Percentiles rank a stretch among this genome's conserved stretches.
Conservation (phyloP, 2,888 invertebrate genomes). For the Brenthis ino region DNA sequence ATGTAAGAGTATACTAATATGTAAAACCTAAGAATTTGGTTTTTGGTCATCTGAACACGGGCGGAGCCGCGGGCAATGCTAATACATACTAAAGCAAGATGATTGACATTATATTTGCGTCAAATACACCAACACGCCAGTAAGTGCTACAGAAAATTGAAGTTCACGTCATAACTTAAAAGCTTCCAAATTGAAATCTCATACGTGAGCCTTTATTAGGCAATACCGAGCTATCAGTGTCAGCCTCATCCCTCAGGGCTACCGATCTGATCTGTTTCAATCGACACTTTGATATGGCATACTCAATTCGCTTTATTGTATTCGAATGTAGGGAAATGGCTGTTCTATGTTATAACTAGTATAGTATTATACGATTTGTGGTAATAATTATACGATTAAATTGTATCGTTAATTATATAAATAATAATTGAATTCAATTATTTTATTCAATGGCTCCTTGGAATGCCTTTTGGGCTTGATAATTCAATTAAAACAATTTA, state of each 20-base stretch:
- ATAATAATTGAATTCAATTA: no score
- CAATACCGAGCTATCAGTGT: slow-evolving; percentile 55
- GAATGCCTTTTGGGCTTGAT: no score
- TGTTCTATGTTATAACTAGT: no score
- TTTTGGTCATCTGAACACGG: no score
- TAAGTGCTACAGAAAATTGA: slow-evolving; percentile 37
- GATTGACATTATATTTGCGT: slow-evolving; percentile 19
- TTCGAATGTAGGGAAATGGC: neutral
- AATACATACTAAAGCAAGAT: neutral
- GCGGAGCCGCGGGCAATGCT: no score
- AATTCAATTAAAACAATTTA: no score
- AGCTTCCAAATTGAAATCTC: slow-evolving; percentile 65
- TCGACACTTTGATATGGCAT: slow-evolving; percentile 12
- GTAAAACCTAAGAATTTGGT: no score
- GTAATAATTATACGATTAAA: no score
- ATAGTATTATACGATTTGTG: no score
- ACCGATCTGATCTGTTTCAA: slow-evolving; percentile 27
- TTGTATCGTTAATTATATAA: no score
- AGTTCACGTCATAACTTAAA: slow-evolving; percentile 40
- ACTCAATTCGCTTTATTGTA: neutral
- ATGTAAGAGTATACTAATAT: no score
- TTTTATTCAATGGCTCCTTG: no score
- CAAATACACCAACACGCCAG: slow-evolving; percentile 25
- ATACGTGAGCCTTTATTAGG: slow-evolving; percentile 64
- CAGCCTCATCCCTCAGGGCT: slow-evolving; percentile 33